Percentiles rank a stretch among this genome's conserved stretches.
These are phyloP conservation scores for Lacanobia wlatinum DNA, from an alignment of 2,888 invertebrate genomes.

Conservation along the genomic window DNA sequence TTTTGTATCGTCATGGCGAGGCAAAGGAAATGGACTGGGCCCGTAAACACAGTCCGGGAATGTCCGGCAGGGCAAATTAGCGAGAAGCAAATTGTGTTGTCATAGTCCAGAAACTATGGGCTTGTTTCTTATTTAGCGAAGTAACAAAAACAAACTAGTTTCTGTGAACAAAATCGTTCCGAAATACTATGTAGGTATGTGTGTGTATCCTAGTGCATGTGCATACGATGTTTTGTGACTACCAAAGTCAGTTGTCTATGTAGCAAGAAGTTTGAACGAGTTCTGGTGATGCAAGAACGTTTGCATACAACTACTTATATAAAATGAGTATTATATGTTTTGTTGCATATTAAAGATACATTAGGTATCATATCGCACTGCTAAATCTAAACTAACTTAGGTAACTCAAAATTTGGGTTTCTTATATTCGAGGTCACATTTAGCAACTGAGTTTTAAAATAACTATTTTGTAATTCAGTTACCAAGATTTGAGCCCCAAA, in stretches of 20 bases:
- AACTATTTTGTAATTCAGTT: too few relatives aligned
- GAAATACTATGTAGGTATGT: too few relatives aligned
- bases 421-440: too few relatives aligned
- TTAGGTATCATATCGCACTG: too few relatives aligned
- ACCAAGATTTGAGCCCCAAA: too few relatives aligned
- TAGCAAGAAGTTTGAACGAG: conserved; percentile 10
- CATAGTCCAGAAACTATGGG: conserved; percentile 38
- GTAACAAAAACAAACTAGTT: neutral
- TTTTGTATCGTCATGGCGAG: conserved; percentile 45
- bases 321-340: neutral
- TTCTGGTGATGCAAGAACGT: neutral
- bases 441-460: too few relatives aligned
- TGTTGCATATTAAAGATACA: neutral
- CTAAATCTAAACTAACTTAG: too few relatives aligned
- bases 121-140: conserved; percentile 13
- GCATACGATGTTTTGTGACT: conserved; percentile 13
- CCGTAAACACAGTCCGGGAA: conserved; percentile 50
- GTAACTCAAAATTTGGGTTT: too few relatives aligned
- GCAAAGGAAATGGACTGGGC: conserved; percentile 59
- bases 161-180: neutral
- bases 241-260: neutral
- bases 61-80: conserved; percentile 55
- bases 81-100: conserved; percentile 48
- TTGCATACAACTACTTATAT: neutral
- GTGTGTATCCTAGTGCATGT: neutral